Evolutionary conservation across 2,113 vertebrate genomes (phyloP).

Genomic region (Heterotilapia buettikoferi): DNA sequence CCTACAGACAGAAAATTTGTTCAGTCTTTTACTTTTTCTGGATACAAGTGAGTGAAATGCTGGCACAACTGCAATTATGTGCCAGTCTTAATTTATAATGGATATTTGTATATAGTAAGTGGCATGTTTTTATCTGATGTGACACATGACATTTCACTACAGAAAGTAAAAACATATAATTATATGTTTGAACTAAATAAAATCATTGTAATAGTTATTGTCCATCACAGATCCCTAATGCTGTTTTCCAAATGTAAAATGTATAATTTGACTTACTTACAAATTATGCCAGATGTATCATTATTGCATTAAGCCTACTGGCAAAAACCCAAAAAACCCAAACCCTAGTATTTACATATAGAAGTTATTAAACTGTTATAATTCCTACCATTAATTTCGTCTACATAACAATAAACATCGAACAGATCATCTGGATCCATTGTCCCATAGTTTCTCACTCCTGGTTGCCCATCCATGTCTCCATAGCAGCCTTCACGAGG

Average conservation of each 20-base stretch:
- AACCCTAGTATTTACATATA: background rate
- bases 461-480: constrained; percentile 89
- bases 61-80: background rate
- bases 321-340: background rate
- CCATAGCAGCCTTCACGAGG: constrained; percentile 88
- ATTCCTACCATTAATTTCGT: constrained; percentile 80
- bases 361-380: background rate
- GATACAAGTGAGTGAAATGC: background rate
- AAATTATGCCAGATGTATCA: background rate
- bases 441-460: constrained; percentile 87
- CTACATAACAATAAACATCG: constrained; percentile 92
- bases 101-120: background rate
- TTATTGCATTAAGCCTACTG: background rate
- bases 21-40: background rate
- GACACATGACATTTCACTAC: background rate
- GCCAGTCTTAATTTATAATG: background rate
- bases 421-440: constrained; percentile 80
- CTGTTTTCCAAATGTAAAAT: background rate
- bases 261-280: background rate
- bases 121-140: background rate
- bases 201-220: background rate
- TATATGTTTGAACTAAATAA: background rate
- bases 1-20: constrained; percentile 63
- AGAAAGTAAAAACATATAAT: background rate
- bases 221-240: background rate